Evolutionary conservation across 2,888 invertebrate species (phyloP).

Genomic region (Trachelus troglodyta): DNA sequence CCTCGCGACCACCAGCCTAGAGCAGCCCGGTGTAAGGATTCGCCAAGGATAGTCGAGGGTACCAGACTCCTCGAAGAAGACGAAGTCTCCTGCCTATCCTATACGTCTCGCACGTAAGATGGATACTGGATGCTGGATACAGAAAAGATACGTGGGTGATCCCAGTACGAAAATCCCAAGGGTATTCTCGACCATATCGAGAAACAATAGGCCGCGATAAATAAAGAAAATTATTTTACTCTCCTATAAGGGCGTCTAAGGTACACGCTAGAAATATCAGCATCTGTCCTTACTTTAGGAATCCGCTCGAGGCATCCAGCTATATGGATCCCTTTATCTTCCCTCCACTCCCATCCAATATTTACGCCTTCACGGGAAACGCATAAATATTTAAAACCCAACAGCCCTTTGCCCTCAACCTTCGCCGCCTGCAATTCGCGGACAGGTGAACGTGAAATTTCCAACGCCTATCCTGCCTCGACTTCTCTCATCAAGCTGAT

Average conservation of each 20-base stretch:
- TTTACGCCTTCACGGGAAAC: slow-evolving; percentile 47
- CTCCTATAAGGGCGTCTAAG: slow-evolving; percentile 22
- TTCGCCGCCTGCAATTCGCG: neutral
- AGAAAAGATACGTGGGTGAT: neutral
- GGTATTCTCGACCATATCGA: slow-evolving; percentile 27
- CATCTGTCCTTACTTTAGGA: slow-evolving; percentile 11
- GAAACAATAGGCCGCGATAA: slow-evolving; percentile 44
- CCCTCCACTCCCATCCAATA: slow-evolving; percentile 39
- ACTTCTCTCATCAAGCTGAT: neutral
- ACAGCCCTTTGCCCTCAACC: slow-evolving; percentile 36
- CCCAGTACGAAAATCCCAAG: neutral
- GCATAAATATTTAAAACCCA: slow-evolving; percentile 53
- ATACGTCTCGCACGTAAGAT: neutral
- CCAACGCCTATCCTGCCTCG: neutral
- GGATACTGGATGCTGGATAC: neutral
- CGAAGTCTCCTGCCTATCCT: neutral
- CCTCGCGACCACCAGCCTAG: neutral
- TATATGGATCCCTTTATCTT: neutral
- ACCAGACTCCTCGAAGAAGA: neutral
- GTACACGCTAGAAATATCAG: neutral
- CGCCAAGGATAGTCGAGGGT: neutral
- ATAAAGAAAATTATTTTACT: slow-evolving; percentile 44
- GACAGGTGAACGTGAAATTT: neutral
- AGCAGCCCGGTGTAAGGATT: neutral
- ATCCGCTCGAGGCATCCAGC: neutral